Evolutionary conservation across 2,797 vertebrate species (phyloP), one percentile per base, ranked within the genome.

Genomic region (Schizopygopsis malacanthus): DNA sequence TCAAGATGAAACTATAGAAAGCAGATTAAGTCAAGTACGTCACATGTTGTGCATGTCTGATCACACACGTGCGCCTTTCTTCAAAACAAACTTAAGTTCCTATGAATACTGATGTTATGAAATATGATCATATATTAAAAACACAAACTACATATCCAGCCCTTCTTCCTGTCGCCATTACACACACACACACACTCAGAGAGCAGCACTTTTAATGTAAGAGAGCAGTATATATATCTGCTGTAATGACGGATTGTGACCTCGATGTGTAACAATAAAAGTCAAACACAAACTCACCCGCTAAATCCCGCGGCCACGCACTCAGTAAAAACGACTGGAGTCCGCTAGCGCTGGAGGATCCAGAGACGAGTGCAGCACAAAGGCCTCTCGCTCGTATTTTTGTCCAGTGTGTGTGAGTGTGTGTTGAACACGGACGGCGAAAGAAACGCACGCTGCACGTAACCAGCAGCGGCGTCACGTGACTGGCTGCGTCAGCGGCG

Each of bases 371-470:
- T 37, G 54, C 47, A 61, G 25, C 69, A 72, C 84, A 85, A 75
- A 90, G 88, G 79, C 81, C 84, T 88, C 79, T 85, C 89, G 88
- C 89, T 91, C 91, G 92, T 94, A 94, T 95, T 95, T 95, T 93
- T 94, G 91, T 93, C 93, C 91, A 90, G 85, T 6, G 54, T 39
- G 77, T 28, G 25, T 28, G 25, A 28, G 25, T 28, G 25, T 28
- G 25, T 28, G 25, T 79, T 61, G 59, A 61, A 63, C 80, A 63
- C 72, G 83, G 92, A 81, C 90, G 87, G 92, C 91, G 91, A 94
- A 94, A 94, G 93, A 95, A 96, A 95, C 95, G 90, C 84, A 94
- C 94, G 93, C 92, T 93, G 91, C 93, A 94, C 94, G 94, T 94
- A 93, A 94, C 82, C 93, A 94, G 93, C 90, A 88, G 91, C 93